Evolutionary conservation across 92 coral and sea anemone genomes (phyloP), one percentile per base, ranked within the genome.

Genomic region (Pocillopora grandis): DNA sequence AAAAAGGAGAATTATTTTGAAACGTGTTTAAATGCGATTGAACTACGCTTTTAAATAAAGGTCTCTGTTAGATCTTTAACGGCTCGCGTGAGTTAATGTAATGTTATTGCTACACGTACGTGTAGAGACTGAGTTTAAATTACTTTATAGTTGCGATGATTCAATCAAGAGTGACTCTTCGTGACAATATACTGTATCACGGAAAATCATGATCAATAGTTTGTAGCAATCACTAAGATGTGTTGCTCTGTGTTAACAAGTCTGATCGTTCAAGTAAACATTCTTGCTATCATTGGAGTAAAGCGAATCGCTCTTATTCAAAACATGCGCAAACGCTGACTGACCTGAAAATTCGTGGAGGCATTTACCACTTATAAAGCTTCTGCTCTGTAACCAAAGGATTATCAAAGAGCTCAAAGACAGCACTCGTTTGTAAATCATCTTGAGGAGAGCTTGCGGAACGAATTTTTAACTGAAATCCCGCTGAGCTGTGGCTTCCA

Each of bases 321-420:
- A 64, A 59, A 37, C 60, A 57, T 27, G 31, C 8, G 48, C 72
- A 59, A 17, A 35, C 31, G 10, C 20, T 19, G 16, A 55, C 73
- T 48, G 13, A 82, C 86, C 86, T 60, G 72, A 63, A 27, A 80
- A 68, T 23, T 68, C 60, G 67, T 63, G 20, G 49, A 82, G 71
- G 66, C 86, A 82, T 62, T 82, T 82, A 37, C 72, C 86, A 10
- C 42, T 62, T 61, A 21, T 49, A 19, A 73, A 9, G 70, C 35
- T 20, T 19, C 35, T 48, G 60, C 60, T 72, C 52, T 82, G 86
- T 23, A 72, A 60, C 71, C 79, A 72, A 33, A 20, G 2, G 49
- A 60, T 36, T 3, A 35, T 59, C 9, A 61, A 13, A 27, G 60
- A 37, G 23, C 86, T 71, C 71, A 49, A 56, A 9, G 12, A 15